phyloP scores from a whole-genome alignment of 2,888 invertebrate genomes.

The Ectobius pallidus region DNA sequence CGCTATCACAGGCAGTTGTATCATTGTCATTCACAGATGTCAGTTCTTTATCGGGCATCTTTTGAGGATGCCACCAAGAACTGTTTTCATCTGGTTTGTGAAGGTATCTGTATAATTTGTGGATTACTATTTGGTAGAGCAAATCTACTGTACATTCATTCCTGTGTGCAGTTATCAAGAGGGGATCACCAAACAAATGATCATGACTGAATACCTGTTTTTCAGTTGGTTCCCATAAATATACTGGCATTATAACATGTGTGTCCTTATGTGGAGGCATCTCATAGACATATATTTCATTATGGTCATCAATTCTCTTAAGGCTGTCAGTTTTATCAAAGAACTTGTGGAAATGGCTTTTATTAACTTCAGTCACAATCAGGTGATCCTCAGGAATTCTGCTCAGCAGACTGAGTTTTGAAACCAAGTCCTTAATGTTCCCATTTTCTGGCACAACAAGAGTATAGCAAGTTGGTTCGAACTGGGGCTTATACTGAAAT shows the following conservation, averaged over 20 bases:
- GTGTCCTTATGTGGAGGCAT: slow-evolving; percentile 20
- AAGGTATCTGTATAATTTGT: slow-evolving; percentile 36
- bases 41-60: background rate
- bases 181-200: slow-evolving; percentile 40
- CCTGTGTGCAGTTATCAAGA: slow-evolving; percentile 37
- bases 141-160: slow-evolving; percentile 34
- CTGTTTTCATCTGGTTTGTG: background rate
- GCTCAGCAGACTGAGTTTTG: slow-evolving; percentile 51
- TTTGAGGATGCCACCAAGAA: background rate
- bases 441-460: slow-evolving; percentile 57
- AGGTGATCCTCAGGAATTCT: slow-evolving; percentile 51
- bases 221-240: slow-evolving; percentile 37
- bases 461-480: slow-evolving; percentile 51
- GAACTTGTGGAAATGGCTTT: slow-evolving; percentile 57
- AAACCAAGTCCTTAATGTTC: slow-evolving; percentile 54
- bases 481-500: slow-evolving; percentile 41
- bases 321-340: slow-evolving; percentile 54
- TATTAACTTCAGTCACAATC: slow-evolving; percentile 58
- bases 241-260: slow-evolving; percentile 38
- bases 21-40: background rate
- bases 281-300: slow-evolving; percentile 55
- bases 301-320: slow-evolving; percentile 55
- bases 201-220: slow-evolving; percentile 23
- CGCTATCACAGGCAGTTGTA: background rate
- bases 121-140: slow-evolving; percentile 37